phyloP scores from a whole-genome alignment of 2,888 invertebrate species.

The Pseudococcus jackbeardsleyi region DNA sequence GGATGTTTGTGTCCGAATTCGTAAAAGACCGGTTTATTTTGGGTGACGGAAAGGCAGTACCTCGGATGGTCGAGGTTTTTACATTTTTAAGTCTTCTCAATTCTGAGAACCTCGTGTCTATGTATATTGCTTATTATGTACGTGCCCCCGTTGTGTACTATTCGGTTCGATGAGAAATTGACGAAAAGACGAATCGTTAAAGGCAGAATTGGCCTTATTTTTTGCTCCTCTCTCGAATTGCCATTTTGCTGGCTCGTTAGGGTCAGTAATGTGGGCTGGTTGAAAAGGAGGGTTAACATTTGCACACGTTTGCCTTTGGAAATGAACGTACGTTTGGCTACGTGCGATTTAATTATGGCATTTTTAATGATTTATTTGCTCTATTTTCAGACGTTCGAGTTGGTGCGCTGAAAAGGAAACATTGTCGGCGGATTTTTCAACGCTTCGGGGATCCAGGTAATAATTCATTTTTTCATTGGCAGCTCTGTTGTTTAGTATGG shows the following conservation, averaged over 20 bases:
- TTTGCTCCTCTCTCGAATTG: no score
- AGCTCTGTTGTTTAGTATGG: not conserved
- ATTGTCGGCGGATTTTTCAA: not conserved
- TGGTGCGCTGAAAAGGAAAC: not conserved
- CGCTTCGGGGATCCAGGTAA: not conserved
- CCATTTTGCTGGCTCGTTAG: not conserved
- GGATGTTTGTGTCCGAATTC: slow-evolving; percentile 30
- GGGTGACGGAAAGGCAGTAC: not conserved
- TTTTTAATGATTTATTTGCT: not conserved
- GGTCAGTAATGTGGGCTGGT: not conserved
- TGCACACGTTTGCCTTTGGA: not conserved
- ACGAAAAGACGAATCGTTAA: not conserved
- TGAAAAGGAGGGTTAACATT: not conserved
- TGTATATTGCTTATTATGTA: not conserved
- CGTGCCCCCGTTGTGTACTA: not conserved
- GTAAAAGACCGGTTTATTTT: slow-evolving; percentile 26
- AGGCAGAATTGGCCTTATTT: not conserved
- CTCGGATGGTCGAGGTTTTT: slow-evolving; percentile 1
- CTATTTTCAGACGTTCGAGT: not conserved
- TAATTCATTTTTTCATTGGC: not conserved
- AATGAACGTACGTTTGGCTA: not conserved
- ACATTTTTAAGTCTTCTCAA: slow-evolving; percentile 6
- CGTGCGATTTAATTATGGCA: not conserved
- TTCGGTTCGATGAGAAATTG: not conserved
- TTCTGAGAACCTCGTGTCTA: not conserved